These are phyloP conservation scores for Micromys minutus DNA, from an alignment of 2,113 vertebrate species.

Conservation along the genomic window DNA sequence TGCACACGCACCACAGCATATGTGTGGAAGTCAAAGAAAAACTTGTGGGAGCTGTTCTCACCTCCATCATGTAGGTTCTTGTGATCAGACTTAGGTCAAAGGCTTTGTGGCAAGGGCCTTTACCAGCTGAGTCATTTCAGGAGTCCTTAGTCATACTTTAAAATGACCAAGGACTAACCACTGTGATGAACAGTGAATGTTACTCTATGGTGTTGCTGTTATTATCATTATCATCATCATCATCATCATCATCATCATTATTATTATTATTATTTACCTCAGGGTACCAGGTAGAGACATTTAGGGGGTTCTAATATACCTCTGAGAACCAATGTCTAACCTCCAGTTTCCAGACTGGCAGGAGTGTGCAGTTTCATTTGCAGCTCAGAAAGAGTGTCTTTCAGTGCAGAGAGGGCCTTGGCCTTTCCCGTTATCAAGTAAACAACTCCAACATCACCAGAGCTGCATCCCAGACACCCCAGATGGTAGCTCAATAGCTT, in stretches of 20 bases:
- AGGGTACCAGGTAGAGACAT: neutral
- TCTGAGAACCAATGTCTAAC: neutral
- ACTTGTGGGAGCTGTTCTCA: neutral
- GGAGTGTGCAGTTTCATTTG: neutral
- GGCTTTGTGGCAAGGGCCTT: neutral
- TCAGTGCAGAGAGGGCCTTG: neutral
- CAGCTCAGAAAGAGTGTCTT: neutral
- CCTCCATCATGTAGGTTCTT: too few species aligned
- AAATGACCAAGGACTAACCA: neutral
- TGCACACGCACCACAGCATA: too few species aligned
- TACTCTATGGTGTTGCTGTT: neutral
- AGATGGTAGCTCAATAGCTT: constrained; percentile 78
- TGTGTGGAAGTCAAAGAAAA: neutral
- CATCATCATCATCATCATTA: too few species aligned
- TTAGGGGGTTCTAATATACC: neutral
- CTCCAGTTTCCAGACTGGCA: neutral
- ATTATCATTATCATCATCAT: neutral
- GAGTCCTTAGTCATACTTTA: neutral
- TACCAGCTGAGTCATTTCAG: neutral
- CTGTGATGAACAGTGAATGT: neutral
- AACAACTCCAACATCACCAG: constrained; percentile 31
- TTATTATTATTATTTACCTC: neutral
- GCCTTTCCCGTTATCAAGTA: constrained; percentile 22
- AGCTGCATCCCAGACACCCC: constrained; percentile 57
- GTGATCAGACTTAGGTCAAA: neutral